Evolutionary conservation across 2,888 invertebrate genomes (phyloP), one percentile per base, ranked within the genome.

Genomic region (Dicyrtoma fusca): DNA sequence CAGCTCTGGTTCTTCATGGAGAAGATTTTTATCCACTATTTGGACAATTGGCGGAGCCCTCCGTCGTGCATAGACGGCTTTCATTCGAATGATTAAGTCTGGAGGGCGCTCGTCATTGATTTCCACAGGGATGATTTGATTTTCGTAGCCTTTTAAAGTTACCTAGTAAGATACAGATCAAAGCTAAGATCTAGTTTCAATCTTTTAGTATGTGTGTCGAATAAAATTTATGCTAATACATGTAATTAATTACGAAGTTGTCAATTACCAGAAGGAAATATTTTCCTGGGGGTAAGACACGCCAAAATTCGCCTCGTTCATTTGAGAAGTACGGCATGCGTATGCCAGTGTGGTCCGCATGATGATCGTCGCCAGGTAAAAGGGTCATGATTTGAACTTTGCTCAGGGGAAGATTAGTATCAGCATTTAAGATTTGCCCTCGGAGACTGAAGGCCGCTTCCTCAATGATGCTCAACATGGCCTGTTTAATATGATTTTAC

Each of bases 221-320:
- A 34, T 34, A 34, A 34, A 34, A 49, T 11, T 51, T 51, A 51
- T 51, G n/a, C 8, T n/a, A n/a, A n/a, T n/a, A n/a, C n/a, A n/a
- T n/a, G n/a, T n/a, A n/a, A n/a, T n/a, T n/a, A n/a, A n/a, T n/a
- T n/a, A n/a, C n/a, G n/a, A n/a, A 11, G 2, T 13, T 21, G 13
- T 13, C 55, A 14, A 61, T 55, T 74, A 79, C 79, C 51, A 63
- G 63, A n/a, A 86, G 75, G 25, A 78, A 79, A 81, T 87, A 87
- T 14, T 79, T 82, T 45, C 87, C 87, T 13, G 87, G 86, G 1
- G 85, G 81, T 45, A 87, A 82, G 17, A 87, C 79, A 66, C 87
- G 81, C 87, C 87, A 88, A 80, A 84, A 88, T 80, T 88, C 87
- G 6, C 88, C 88, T 64, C 83, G 81, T 23, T 75, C 74, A 1